Evolutionary conservation across 2,888 invertebrate species (phyloP).

Genomic region (Meghimatium bilineatum): DNA sequence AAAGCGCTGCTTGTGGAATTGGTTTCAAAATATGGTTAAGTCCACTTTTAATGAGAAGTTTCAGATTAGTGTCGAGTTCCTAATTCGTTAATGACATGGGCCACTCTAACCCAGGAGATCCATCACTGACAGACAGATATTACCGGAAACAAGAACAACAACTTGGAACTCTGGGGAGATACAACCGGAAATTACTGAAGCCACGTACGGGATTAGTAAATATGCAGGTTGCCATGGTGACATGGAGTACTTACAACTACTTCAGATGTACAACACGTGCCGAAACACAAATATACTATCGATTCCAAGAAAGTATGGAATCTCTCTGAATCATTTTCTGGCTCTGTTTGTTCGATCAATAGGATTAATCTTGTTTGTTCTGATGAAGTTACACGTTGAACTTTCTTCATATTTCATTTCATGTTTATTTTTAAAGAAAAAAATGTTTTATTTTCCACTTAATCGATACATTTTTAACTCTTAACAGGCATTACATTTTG

Average conservation of each 20-base stretch:
- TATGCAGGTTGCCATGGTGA: constrained; percentile 6
- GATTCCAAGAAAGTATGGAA: not conserved
- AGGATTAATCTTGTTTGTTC: no score
- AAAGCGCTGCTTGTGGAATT: not conserved
- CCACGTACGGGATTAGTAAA: constrained; percentile 3
- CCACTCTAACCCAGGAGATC: not conserved
- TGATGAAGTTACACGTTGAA: no score
- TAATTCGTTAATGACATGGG: not conserved
- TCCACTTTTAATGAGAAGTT: not conserved
- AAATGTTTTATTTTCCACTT: no score
- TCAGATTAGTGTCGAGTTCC: not conserved
- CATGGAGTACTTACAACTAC: constrained; percentile 1
- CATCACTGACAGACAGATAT: not conserved
- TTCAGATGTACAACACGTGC: not conserved
- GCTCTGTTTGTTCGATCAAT: no score
- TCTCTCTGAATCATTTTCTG: not conserved
- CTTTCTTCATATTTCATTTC: no score
- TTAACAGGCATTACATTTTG: no score
- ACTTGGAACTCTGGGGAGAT: not conserved
- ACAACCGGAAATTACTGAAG: not conserved
- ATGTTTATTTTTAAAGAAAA: no score
- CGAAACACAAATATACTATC: not conserved
- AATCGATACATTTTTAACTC: no score
- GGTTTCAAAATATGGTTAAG: not conserved
- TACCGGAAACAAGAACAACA: not conserved